These are phyloP conservation scores for Beaufortia kweichowensis DNA, from an alignment of 2,113 vertebrate genomes.

Conservation along the genomic window DNA sequence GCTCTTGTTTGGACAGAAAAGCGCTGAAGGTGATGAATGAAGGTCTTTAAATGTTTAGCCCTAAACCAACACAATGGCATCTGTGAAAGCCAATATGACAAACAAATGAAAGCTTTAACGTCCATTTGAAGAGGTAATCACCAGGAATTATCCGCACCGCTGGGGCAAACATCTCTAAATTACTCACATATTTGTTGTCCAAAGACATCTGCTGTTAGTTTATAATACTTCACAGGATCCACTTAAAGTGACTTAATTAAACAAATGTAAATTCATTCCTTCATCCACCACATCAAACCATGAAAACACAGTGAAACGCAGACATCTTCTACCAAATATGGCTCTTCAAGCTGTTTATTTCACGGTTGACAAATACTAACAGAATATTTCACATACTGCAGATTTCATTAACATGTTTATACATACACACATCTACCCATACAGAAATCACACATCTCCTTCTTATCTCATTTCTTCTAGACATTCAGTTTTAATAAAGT, in stretches of 20 bases:
- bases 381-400: slow-evolving; percentile 46
- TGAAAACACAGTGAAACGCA: slow-evolving; percentile 14
- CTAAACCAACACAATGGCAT: slow-evolving; percentile 48
- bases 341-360: slow-evolving; percentile 42
- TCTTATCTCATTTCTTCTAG: no score
- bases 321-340: slow-evolving; percentile 38
- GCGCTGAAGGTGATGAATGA: slow-evolving; percentile 40
- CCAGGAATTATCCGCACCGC: slow-evolving; percentile 21
- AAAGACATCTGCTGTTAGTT: slow-evolving; percentile 53
- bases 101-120: slow-evolving; percentile 44
- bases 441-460: no score
- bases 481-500: no score
- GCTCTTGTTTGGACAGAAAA: slow-evolving; percentile 43
- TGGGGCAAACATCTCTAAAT: slow-evolving; percentile 41
- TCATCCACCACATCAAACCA: slow-evolving; percentile 32
- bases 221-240: slow-evolving; percentile 36
- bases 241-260: slow-evolving; percentile 48
- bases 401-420: background rate
- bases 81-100: slow-evolving; percentile 38
- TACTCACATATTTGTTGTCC: slow-evolving; percentile 51
- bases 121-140: slow-evolving; percentile 42
- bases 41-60: slow-evolving; percentile 41
- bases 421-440: no score
- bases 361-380: slow-evolving; percentile 43
- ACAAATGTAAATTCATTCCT: slow-evolving; percentile 42